Conservation (phyloP, 2,888 invertebrate genomes). For the Linnaemya tessellans region DNA sequence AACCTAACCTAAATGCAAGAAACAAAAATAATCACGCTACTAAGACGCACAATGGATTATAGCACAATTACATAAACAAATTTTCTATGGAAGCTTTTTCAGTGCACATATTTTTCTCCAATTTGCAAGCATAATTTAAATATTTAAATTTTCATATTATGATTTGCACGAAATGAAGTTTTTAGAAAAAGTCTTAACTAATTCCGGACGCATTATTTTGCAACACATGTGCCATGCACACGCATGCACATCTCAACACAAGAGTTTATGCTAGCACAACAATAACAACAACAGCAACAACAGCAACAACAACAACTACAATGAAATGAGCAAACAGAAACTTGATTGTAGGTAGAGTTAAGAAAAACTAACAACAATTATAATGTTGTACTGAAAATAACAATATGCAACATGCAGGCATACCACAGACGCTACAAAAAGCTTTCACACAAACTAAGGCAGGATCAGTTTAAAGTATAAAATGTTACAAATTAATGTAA, state of each 20-base stretch:
- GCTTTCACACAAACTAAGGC: not conserved
- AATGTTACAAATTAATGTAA: slow-evolving; percentile 69
- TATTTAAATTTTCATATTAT: slow-evolving; percentile 39
- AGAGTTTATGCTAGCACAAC: slow-evolving; percentile 31
- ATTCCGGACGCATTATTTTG: slow-evolving; percentile 59
- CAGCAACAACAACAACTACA: not conserved
- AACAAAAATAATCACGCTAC: no score
- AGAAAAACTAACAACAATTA: slow-evolving; percentile 16
- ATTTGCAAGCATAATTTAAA: not conserved
- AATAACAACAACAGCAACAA: not conserved
- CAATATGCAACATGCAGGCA: slow-evolving; percentile 29
- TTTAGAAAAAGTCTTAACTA: slow-evolving; percentile 29
- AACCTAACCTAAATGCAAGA: no score
- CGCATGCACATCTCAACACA: not conserved
- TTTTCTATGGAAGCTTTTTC: not conserved
- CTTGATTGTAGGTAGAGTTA: slow-evolving; percentile 26
- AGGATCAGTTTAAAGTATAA: slow-evolving; percentile 53
- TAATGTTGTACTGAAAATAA: slow-evolving; percentile 8
- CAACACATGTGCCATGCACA: slow-evolving; percentile 43
- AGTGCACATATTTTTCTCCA: not conserved
- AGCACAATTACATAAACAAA: not conserved
- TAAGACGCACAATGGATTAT: no score
- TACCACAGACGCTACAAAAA: slow-evolving; percentile 30
- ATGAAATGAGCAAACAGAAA: not conserved
- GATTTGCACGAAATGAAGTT: not conserved